Evolutionary conservation across 2,113 vertebrate genomes (phyloP).

Genomic region (Seriola dumerili): DNA sequence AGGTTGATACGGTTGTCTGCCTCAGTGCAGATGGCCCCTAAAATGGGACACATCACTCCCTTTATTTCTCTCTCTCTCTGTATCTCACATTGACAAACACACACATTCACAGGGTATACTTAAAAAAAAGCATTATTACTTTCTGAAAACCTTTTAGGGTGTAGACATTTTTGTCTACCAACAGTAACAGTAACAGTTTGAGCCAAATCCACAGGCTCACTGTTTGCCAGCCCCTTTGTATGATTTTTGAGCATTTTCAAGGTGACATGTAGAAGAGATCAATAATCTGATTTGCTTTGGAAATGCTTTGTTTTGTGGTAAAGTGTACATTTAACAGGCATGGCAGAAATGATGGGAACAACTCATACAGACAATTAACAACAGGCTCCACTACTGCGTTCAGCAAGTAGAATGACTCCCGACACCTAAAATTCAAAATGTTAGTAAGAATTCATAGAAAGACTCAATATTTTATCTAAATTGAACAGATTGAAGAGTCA

Average conservation of each 20-base stretch:
- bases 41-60: neutral
- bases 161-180: neutral
- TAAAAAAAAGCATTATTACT: neutral
- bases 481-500: neutral
- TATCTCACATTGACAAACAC: neutral
- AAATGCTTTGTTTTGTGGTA: neutral
- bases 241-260: slow-evolving; percentile 24
- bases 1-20: neutral
- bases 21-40: neutral
- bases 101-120: neutral
- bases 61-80: neutral
- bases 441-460: neutral
- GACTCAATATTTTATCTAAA: neutral
- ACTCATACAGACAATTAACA: neutral
- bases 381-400: too few relatives aligned
- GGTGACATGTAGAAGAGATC: slow-evolving; percentile 42
- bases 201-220: neutral
- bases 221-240: slow-evolving; percentile 2
- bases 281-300: slow-evolving; percentile 30
- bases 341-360: slow-evolving; percentile 16
- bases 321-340: neutral
- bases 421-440: neutral
- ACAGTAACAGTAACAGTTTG: neutral
- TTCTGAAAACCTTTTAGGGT: neutral
- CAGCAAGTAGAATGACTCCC: neutral